These are phyloP conservation scores for Spea hammondii DNA, from an alignment of 2,797 vertebrate species.

Conservation along the genomic window DNA sequence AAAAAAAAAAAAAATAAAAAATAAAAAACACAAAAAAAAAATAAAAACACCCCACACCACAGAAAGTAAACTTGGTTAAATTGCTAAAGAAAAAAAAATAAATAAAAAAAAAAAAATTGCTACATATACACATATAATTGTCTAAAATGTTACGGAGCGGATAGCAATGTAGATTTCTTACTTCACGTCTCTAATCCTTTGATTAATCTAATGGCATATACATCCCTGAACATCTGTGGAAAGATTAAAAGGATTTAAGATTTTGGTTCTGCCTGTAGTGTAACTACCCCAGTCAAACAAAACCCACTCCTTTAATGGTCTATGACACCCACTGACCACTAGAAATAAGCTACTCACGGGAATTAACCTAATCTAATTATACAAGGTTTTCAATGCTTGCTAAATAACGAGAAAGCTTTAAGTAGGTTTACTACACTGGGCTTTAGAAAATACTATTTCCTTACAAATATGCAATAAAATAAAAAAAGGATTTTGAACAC, in stretches of 20 bases:
- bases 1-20: no score
- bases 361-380: slow-evolving; percentile 89
- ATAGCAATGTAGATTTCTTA: no score
- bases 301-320: slow-evolving; percentile 65
- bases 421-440: background rate
- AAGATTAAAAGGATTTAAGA: slow-evolving; percentile 78
- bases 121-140: no score
- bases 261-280: slow-evolving; percentile 71
- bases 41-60: no score
- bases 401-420: slow-evolving; percentile 68
- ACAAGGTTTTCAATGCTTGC: slow-evolving; percentile 66
- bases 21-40: no score
- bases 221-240: slow-evolving; percentile 74
- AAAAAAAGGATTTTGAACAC: no score
- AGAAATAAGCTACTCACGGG: slow-evolving; percentile 76
- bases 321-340: slow-evolving; percentile 76
- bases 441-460: slow-evolving; percentile 26
- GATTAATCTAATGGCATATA: slow-evolving; percentile 74
- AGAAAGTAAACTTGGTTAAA: no score
- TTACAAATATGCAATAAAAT: background rate
- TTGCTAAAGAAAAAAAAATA: no score
- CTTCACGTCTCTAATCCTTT: slow-evolving; percentile 50
- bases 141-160: no score
- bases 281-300: slow-evolving; percentile 65
- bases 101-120: no score